Percentiles rank a stretch among this genome's conserved stretches.
Conservation (phyloP, 2,113 vertebrate genomes). For the Picathartes gymnocephalus region DNA sequence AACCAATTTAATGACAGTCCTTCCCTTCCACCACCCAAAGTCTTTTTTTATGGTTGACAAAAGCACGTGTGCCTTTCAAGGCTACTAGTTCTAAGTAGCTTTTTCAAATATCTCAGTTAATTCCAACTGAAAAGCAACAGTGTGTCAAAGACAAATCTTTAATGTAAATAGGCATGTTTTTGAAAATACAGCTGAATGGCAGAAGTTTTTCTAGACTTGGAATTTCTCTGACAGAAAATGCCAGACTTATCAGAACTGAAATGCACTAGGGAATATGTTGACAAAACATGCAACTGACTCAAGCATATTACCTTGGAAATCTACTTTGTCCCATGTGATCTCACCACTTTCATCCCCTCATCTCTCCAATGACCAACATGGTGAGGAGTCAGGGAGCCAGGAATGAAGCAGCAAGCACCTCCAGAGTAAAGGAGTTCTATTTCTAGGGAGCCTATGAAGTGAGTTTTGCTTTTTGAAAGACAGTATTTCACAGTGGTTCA, state of each 20-base stretch:
- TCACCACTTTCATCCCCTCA: not conserved
- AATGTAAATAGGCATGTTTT: not conserved
- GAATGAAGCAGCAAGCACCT: not conserved
- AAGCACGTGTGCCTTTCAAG: not conserved
- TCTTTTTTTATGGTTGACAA: not conserved
- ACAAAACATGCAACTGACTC: not conserved
- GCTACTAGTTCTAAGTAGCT: not conserved
- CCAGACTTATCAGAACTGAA: not conserved
- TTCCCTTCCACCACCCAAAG: not conserved
- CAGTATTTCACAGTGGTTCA: accelerated
- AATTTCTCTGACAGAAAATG: slow-evolving; percentile 28
- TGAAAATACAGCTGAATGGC: not conserved
- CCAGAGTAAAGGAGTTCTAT: not conserved
- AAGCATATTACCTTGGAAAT: not conserved
- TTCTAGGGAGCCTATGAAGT: not conserved
- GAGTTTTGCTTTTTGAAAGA: not conserved
- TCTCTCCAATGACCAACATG: accelerated
- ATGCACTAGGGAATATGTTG: not conserved
- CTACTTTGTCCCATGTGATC: not conserved
- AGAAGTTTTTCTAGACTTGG: not conserved
- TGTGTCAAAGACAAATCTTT: not conserved
- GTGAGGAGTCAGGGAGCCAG: not conserved
- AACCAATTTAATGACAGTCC: not conserved
- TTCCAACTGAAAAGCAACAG: slow-evolving; percentile 1
- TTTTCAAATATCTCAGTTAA: not conserved